Conservation (phyloP, 2,888 invertebrate genomes). For the Helicoverpa assulta region DNA sequence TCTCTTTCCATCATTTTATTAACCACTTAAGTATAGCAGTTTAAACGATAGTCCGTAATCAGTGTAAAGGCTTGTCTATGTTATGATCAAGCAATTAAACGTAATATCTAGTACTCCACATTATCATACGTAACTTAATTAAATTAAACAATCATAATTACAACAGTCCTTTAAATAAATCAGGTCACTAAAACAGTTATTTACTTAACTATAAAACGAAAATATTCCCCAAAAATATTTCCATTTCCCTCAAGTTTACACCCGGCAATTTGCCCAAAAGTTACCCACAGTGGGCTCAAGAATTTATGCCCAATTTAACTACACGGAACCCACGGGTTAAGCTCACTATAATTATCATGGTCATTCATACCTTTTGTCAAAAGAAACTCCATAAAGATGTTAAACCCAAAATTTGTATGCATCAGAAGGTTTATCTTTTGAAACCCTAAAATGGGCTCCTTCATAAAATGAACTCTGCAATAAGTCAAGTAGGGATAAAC, state of each 20-base stretch:
- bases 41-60: no score
- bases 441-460: not conserved
- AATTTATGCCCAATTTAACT: constrained; percentile 42
- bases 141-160: no score
- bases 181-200: not conserved
- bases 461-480: no score
- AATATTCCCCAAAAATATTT: constrained; percentile 1
- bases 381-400: constrained; percentile 29
- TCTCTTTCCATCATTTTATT: no score
- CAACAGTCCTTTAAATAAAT: no score
- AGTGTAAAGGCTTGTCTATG: no score
- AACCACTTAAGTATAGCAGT: no score
- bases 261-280: constrained; percentile 36
- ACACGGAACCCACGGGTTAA: constrained; percentile 27
- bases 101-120: no score
- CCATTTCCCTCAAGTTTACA: constrained; percentile 27
- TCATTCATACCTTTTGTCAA: constrained; percentile 35
- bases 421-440: constrained; percentile 24
- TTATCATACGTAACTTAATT: no score
- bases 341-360: constrained; percentile 47
- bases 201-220: not conserved
- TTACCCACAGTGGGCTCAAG: constrained; percentile 10
- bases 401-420: not conserved
- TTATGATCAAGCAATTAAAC: no score
- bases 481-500: no score